Conservation (phyloP, 2,797 vertebrate species). For the Neomorphus geoffroyi region DNA sequence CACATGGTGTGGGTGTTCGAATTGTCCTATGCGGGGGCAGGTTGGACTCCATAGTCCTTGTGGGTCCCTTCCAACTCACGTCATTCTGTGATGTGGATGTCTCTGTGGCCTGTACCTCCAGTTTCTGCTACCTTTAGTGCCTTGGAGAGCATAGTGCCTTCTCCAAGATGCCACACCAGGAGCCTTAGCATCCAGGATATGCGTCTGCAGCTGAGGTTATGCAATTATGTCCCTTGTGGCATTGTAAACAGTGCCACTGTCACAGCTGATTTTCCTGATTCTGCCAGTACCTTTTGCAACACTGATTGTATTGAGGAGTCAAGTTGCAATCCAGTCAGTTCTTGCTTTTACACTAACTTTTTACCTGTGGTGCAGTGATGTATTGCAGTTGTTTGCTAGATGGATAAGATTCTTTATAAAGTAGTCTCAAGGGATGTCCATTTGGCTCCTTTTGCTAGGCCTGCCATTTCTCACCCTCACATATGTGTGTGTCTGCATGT, state of each 20-base stretch:
- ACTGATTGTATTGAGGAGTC: not conserved
- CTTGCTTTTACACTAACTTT: not conserved
- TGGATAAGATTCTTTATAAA: not conserved
- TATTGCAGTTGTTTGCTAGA: not conserved
- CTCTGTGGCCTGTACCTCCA: not conserved
- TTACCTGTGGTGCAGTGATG: not conserved
- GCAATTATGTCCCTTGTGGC: not conserved
- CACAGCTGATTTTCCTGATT: not conserved
- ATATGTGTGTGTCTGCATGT: fast-evolving
- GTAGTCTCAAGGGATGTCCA: not conserved
- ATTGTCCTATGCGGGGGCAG: too few species aligned
- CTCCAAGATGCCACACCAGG: not conserved
- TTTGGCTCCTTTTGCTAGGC: not conserved
- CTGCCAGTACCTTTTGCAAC: not conserved
- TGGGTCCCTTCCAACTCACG: too few species aligned
- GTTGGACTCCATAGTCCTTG: too few species aligned
- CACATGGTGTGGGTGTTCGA: too few species aligned
- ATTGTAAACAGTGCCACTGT: not conserved
- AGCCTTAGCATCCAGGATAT: not conserved
- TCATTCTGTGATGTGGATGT: not conserved
- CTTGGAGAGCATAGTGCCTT: not conserved
- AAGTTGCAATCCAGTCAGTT: not conserved
- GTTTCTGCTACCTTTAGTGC: not conserved
- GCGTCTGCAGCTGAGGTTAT: not conserved
- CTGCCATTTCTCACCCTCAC: not conserved